Evolutionary conservation across 1,140 invertebrate species (phyloP), one percentile per base, ranked within the genome.

Genomic region (Panagrolaimus sp.): DNA sequence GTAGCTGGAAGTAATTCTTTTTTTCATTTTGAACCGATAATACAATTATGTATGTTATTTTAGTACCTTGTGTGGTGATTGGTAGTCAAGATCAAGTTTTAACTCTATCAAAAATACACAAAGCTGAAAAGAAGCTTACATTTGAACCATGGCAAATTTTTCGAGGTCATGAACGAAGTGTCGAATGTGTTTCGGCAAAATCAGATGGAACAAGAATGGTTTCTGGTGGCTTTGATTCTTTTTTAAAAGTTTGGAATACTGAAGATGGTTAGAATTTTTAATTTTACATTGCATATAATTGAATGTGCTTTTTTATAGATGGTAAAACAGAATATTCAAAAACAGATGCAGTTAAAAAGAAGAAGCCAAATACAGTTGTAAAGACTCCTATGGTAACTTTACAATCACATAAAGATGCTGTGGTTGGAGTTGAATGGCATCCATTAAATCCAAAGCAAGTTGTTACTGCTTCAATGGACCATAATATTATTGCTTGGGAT

Each of bases 401-500:
- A 68, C 89, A 90, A 84, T 93, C 93, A 0, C 96, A 99, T 82
- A 89, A 89, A 72, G 94, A 98, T 84, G 90, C 89, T 20, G 88
- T 98, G 7, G 92, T 91, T 8, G 88, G 89, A 0, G 87, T 92
- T 0, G 86, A 88, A 51, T 98, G 93, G 93, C 87, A 90, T 68
- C 89, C 90, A 70, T 86, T 85, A 64, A 85, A 88, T 47, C 72
- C 78, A 46, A 74, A 79, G 38, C 82, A 84, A 67, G 81, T 96
- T 1, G 87, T 91, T 13, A 92, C 92, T 0, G 87, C 88, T 73
- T 91, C 91, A 0, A 95, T 93, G 93, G 96, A 99, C 86, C 93
- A 98, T 79, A 92, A 93, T 0, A 85, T 98, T 9, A 90, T 91
- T 83, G 78, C 95, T 4, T 99, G 96, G 96, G 94, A 98, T 85